phyloP scores from a whole-genome alignment of 2,888 invertebrate genomes.

The Microctonus hyperodae region DNA sequence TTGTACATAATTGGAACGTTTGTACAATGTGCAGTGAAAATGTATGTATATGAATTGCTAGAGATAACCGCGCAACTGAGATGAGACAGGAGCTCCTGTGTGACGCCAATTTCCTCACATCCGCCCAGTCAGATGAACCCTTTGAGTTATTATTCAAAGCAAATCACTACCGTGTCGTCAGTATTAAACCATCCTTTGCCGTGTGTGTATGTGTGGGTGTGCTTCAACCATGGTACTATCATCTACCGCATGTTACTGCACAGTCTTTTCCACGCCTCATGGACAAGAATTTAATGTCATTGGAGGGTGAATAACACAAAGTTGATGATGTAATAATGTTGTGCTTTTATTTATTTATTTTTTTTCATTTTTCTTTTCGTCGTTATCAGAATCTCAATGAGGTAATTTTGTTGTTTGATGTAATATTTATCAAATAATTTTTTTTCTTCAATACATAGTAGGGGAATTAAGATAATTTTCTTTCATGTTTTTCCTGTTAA shows the following conservation, averaged over 20 bases:
- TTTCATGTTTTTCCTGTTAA: constrained; percentile 4
- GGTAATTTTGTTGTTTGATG: not conserved
- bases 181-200: constrained; percentile 40
- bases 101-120: constrained; percentile 23
- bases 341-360: not conserved
- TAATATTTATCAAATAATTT: not conserved
- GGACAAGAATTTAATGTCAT: not conserved
- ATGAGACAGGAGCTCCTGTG: constrained; percentile 35
- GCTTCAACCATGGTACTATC: not conserved
- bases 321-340: not conserved
- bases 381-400: not conserved
- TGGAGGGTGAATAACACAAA: too few relatives aligned
- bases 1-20: not conserved
- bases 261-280: not conserved
- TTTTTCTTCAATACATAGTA: not conserved
- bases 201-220: not conserved
- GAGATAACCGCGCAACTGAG: constrained; percentile 19
- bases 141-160: constrained; percentile 62
- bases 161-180: constrained; percentile 49
- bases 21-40: not conserved
- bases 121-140: constrained; percentile 37
- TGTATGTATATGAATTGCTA: not conserved
- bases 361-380: not conserved
- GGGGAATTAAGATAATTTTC: not conserved
- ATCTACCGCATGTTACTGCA: too few relatives aligned